Conservation (phyloP, 64 coral and sea anemone species). For the Dendrophyllia cribrosa region DNA sequence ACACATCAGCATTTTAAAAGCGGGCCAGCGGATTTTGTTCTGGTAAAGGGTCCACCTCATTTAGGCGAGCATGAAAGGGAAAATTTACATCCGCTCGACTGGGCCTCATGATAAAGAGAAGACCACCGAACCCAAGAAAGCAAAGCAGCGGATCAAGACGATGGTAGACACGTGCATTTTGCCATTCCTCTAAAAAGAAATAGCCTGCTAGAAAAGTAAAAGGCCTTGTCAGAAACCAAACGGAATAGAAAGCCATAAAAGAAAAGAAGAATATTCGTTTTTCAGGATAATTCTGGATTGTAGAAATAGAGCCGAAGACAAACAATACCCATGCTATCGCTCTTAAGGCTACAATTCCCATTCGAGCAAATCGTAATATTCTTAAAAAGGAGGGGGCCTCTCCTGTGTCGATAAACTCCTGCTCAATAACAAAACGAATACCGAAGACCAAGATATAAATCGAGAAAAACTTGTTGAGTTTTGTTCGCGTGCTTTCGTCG, state of each 20-base stretch:
- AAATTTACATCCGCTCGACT: conserved; percentile 60
- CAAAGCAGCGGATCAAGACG: conserved; percentile 42
- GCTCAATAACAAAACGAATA: conserved; percentile 57
- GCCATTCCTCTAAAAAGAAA: conserved; percentile 24
- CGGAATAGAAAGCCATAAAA: conserved; percentile 11
- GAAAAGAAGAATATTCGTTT: conserved; percentile 60
- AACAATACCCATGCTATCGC: conserved; percentile 67
- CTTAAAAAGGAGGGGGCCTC: no score
- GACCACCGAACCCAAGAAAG: conserved; percentile 42
- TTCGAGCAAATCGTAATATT: background rate
- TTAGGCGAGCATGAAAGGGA: conserved; percentile 49
- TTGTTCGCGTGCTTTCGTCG: background rate
- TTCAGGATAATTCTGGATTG: conserved; percentile 49
- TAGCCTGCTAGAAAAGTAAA: conserved; percentile 17
- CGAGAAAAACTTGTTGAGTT: conserved; percentile 54
- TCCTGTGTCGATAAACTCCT: background rate
- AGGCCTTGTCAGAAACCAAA: conserved; percentile 76
- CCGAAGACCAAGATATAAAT: conserved; percentile 56
- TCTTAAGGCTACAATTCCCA: background rate
- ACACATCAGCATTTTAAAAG: conserved; percentile 57
- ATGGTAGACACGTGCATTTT: background rate
- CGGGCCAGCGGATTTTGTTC: background rate
- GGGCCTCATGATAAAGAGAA: conserved; percentile 67
- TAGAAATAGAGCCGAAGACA: background rate
- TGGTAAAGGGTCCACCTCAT: conserved; percentile 46